Base-by-base conservation (phyloP, 1,140 invertebrate genomes). In the Caenorhabditis brenneri region DNA sequence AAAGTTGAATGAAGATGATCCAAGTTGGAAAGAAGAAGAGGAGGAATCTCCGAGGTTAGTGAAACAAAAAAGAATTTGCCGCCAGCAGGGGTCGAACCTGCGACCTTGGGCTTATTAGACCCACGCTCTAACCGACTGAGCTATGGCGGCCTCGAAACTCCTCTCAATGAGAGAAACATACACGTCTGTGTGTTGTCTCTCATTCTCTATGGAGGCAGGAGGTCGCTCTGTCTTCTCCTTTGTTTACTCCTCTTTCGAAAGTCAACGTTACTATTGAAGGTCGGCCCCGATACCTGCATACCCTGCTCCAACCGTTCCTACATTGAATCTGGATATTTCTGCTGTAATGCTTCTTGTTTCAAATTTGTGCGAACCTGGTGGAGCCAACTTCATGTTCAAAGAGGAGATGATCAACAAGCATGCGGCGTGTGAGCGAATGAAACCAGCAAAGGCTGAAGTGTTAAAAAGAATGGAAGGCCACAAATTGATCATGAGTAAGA, bases 61-160 rank as follows among this genome's bases (percentile, higher is more conserved):
- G 12, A 6, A 42, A 42, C 5, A 42, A 42, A 81, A 81, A 81
- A 58, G 53, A 24, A 48, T 88, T 86, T 88, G 88, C 87, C 87
- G 87, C 88, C 86, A 87, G 84, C 87, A 89, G 89, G 89, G 88
- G 88, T 89, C 89, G 89, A 89, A 89, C 88, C 89, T 89, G 86
- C 87, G 89, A 89, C 89, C 89, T 88, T 90, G 87, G 88, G 89
- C 88, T 90, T 90, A 89, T 90, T 90, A 90, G 89, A 89, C 89
- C 88, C 87, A 89, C 89, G 89, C 89, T 89, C 89, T 89, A 90
- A 89, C 88, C 88, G 87, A 88, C 89, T 89, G 88, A 89, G 88
- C 88, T 89, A 90, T 89, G 88, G 85, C 86, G 89, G 88, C 89
- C 12, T 5, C 12, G 39, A 42, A 42, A 6, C 12, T 12, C 5